A percentile compares a stretch with the other conserved stretches of the same genome.
These are phyloP conservation scores for Lagorchestes hirsutus DNA, from an alignment of 2,797 vertebrate genomes.

Conservation along the genomic window DNA sequence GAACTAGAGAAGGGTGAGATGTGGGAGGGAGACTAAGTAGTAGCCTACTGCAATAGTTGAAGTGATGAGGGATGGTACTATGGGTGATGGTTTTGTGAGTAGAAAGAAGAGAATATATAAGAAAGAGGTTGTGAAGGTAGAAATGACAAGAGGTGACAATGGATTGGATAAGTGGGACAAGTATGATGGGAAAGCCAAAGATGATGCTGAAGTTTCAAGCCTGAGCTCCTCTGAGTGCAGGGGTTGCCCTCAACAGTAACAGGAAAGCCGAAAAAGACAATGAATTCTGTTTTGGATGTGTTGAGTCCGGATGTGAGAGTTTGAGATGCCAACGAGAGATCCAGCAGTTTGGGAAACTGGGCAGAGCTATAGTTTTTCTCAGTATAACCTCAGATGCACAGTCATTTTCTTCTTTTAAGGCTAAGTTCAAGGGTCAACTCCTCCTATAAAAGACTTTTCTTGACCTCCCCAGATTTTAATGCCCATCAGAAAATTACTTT, in stretches of 20 bases:
- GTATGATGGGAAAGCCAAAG: not conserved
- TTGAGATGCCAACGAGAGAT: not conserved
- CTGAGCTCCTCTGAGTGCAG: not conserved
- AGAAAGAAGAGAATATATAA: not conserved
- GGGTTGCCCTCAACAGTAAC: not conserved
- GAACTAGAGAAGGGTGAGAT: not conserved
- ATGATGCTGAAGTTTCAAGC: not conserved
- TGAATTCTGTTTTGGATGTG: not conserved
- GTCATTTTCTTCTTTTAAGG: not conserved
- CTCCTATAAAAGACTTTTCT: not conserved
- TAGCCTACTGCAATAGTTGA: not conserved
- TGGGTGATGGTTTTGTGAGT: not conserved
- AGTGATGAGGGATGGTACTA: not conserved
- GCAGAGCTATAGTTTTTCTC: not conserved
- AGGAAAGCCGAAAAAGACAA: not conserved
- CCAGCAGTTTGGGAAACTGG: not conserved
- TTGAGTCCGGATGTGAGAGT: not conserved
- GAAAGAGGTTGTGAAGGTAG: not conserved
- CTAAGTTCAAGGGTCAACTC: not conserved
- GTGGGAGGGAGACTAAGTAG: not conserved
- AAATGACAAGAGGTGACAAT: not conserved
- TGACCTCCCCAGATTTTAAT: not conserved
- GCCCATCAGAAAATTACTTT: not conserved
- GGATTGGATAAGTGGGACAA: not conserved
- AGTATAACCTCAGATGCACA: not conserved